A percentile compares a stretch with the other conserved stretches of the same genome.
Conservation (phyloP, 1,140 invertebrate genomes). For the Cardiocondyla obscurior region DNA sequence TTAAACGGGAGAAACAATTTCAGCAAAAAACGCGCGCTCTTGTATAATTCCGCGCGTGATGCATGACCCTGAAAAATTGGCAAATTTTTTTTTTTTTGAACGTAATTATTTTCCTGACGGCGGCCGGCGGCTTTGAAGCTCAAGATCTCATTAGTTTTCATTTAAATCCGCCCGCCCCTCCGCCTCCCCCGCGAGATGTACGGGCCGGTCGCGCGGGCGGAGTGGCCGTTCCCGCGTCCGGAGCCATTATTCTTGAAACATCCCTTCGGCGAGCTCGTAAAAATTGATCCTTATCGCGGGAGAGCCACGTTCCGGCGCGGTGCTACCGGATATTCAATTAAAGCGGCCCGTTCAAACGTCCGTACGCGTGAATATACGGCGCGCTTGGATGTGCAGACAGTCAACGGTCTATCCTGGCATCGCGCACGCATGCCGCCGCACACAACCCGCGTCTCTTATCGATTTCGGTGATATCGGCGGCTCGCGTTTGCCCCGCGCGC, state of each 20-base stretch:
- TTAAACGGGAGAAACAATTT: background rate
- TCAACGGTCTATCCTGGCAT: background rate
- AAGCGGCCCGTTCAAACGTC: slow-evolving; percentile 18
- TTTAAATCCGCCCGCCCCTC: slow-evolving; percentile 7
- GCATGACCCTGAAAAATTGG: background rate
- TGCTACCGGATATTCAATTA: slow-evolving; percentile 50
- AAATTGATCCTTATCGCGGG: slow-evolving; percentile 52
- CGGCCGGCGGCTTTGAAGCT: background rate
- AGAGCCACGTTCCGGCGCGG: background rate
- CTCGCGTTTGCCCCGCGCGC: background rate
- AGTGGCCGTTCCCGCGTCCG: background rate
- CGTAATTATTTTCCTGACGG: background rate
- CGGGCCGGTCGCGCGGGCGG: background rate
- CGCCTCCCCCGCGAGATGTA: background rate
- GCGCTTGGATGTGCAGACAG: slow-evolving; percentile 2
- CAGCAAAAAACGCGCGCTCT: background rate
- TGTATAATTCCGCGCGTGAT: background rate
- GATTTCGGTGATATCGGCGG: slow-evolving; percentile 57
- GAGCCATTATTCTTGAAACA: slow-evolving; percentile 30
- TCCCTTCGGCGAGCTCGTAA: slow-evolving; percentile 44
- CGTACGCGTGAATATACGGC: slow-evolving; percentile 16
- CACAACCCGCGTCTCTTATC: slow-evolving; percentile 56
- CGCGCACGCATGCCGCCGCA: slow-evolving; percentile 41
- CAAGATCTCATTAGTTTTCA: slow-evolving; percentile 7
- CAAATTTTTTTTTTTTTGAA: background rate